Evolutionary conservation across 2,888 invertebrate species (phyloP).

Genomic region (Pilophorus perplexus): DNA sequence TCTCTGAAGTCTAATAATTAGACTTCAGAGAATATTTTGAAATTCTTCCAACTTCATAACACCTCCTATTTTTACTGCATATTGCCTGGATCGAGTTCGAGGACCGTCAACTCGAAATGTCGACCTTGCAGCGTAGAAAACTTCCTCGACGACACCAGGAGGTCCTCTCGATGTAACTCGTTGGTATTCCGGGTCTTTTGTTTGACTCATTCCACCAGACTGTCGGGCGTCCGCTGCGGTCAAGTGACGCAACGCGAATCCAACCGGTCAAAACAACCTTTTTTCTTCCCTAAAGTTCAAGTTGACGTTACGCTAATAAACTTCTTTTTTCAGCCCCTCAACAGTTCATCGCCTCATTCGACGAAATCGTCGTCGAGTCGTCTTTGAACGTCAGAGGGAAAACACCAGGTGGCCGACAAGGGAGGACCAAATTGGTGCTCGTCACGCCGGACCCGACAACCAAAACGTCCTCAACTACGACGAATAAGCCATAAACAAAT

Average conservation of each 20-base stretch:
- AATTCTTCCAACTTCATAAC: too few relatives aligned
- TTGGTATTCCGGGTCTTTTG: constrained; percentile 30
- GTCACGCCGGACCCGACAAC: constrained; percentile 33
- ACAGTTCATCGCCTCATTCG: constrained; percentile 51
- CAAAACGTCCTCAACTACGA: background rate
- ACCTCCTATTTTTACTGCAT: too few relatives aligned
- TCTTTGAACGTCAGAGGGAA: constrained; percentile 49
- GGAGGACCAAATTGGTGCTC: constrained; percentile 47
- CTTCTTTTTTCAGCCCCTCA: constrained; percentile 28
- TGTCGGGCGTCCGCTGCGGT: too few relatives aligned
- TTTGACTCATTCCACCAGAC: too few relatives aligned
- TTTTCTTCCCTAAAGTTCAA: background rate
- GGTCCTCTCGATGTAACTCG: background rate
- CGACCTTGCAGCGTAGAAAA: constrained; percentile 1
- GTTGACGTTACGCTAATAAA: background rate
- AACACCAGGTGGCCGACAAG: constrained; percentile 44
- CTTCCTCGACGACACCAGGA: constrained; percentile 23
- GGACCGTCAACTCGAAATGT: too few relatives aligned
- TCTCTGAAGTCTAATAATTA: too few relatives aligned
- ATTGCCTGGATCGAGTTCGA: too few relatives aligned
- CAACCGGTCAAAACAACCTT: background rate
- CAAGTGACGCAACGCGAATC: constrained; percentile 1
- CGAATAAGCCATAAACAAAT: background rate
- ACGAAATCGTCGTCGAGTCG: constrained; percentile 54
- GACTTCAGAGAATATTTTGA: too few relatives aligned